These are phyloP conservation scores for Carduelis carduelis DNA, from an alignment of 2,797 vertebrate species.

Conservation along the genomic window DNA sequence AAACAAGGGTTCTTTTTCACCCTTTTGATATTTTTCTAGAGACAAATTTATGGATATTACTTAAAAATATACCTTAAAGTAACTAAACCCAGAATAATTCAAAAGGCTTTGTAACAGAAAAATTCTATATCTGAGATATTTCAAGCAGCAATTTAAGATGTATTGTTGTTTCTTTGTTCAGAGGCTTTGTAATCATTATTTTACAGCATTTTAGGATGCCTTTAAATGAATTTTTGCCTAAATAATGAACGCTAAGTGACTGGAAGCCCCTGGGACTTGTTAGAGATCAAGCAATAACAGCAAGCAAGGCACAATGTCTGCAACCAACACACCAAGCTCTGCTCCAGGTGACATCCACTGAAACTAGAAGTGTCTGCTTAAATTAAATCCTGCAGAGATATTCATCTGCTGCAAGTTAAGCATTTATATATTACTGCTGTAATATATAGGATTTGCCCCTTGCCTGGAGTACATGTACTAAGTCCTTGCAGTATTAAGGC, in stretches of 20 bases:
- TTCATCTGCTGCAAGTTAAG: background rate
- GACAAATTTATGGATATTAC: background rate
- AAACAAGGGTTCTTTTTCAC: background rate
- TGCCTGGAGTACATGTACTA: background rate
- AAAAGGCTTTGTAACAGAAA: background rate
- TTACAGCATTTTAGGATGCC: background rate
- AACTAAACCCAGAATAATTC: background rate
- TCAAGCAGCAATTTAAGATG: background rate
- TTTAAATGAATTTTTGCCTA: constrained; percentile 1
- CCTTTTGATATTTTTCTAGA: background rate
- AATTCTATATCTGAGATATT: background rate
- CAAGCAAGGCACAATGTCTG: background rate
- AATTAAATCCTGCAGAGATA: constrained; percentile 29
- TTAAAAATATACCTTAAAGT: background rate
- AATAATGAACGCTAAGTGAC: background rate
- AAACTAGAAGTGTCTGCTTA: background rate
- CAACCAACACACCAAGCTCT: background rate
- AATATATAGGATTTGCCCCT: background rate
- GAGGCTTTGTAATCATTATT: background rate
- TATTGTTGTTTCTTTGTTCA: background rate
- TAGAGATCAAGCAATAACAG: background rate
- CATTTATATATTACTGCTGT: background rate
- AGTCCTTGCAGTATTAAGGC: background rate
- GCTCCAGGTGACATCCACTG: background rate
- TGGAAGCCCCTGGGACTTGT: background rate